Base-by-base conservation (phyloP, 2,797 vertebrate species). In the Bovichtus diacanthus region DNA sequence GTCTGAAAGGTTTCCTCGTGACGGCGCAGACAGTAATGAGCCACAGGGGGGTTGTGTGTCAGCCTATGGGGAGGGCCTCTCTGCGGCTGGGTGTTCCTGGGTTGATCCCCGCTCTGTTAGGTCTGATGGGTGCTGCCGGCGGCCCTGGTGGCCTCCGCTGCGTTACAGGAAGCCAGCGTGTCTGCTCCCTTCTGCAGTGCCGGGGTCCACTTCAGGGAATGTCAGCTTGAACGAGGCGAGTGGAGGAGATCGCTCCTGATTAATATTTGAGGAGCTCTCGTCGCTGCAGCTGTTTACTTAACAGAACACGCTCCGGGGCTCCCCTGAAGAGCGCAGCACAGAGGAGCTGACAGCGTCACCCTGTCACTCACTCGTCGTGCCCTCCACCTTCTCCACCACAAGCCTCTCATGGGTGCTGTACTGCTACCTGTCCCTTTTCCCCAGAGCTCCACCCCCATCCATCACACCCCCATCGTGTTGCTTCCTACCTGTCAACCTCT, bases 201-300 rank as follows among this genome's bases (percentile, higher is more conserved):
- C 11, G 69, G 7, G 7, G 83, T 62, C 89, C 82, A 84, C 83
- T 87, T 81, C 64, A 75, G 83, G 78, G 77, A 60, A 51, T 10
- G 84, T 80, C 77, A 70, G 71, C 68, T 76, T 75, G 86, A 88
- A 82, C 76, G 54, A 70, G 75, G 68, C 27, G 46, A 71, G 75
- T 49, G 68, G 76, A 79, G 83, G 86, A 84, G 89, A 89, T 90
- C 67, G 60, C 80, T 80, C 31, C 61, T 68, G 76, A 92, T 95
- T 91, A 93, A 95, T 94, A 94, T 94, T 94, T 94, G 80, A 94
- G 87, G 55, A 91, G 87, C 82, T 91, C 81, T 91, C 69, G 63
- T 84, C 23, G 82, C 83, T 89, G 93, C 88, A 85, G 91, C 90
- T 93, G 92, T 95, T 94, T 94, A 91, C 91, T 93, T 92, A 94